Percentiles rank a stretch among this genome's conserved stretches.
Conservation (phyloP, 2,797 vertebrate genomes). For the Babyrousa celebensis region DNA sequence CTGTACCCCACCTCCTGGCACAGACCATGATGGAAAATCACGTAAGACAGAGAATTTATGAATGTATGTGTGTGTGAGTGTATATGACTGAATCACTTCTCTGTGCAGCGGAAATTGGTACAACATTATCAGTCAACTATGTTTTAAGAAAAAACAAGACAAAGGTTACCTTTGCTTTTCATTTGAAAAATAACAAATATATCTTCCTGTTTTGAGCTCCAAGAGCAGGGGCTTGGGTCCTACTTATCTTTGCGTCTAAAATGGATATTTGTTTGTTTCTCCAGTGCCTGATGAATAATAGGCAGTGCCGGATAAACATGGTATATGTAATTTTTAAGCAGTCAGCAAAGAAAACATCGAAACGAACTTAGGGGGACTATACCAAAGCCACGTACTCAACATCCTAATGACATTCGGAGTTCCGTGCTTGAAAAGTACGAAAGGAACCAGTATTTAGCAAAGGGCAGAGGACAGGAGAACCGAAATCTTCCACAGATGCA, state of each 20-base stretch:
- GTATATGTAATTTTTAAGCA: background rate
- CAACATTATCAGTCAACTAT: too few relatives aligned
- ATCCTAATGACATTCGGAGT: background rate
- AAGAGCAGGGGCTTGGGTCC: background rate
- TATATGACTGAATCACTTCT: too few relatives aligned
- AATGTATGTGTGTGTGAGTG: too few relatives aligned
- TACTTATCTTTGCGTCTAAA: background rate
- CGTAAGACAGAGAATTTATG: too few relatives aligned
- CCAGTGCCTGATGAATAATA: background rate
- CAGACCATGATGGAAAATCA: too few relatives aligned
- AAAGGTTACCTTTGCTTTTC: too few relatives aligned
- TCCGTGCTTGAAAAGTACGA: background rate
- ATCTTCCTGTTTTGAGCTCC: background rate
- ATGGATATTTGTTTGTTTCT: constrained; percentile 11
- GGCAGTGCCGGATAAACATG: background rate
- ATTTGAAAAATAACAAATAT: background rate
- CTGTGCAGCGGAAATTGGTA: too few relatives aligned
- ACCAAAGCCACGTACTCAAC: background rate
- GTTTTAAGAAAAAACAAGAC: too few relatives aligned
- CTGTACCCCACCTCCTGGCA: too few relatives aligned
- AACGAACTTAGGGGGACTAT: background rate
- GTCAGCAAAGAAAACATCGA: background rate
- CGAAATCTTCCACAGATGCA: background rate
- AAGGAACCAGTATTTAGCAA: background rate
- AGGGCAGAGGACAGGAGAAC: background rate